phyloP scores from a whole-genome alignment of 2,888 invertebrate genomes.

The Caenorhabditis parvicauda region DNA sequence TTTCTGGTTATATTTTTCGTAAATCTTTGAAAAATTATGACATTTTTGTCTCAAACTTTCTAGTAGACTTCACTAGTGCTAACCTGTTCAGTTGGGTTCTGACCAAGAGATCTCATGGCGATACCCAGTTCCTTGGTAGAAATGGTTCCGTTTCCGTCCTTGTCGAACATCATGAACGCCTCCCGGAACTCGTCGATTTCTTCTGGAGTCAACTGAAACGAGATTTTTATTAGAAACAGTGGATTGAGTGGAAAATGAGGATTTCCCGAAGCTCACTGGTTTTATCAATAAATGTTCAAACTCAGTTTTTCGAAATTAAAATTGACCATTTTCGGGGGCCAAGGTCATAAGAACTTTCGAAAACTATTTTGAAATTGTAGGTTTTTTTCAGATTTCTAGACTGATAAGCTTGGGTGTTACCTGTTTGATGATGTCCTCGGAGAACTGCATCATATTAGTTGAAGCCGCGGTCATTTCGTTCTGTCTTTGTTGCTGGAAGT shows the following conservation, averaged over 20 bases:
- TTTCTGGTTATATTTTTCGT: too few relatives aligned
- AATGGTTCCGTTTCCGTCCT: conserved; percentile 63
- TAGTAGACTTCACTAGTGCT: conserved; percentile 1
- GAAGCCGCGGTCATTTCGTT: conserved; percentile 23
- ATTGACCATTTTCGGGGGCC: too few relatives aligned
- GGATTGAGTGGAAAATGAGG: neutral
- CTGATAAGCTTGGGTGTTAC: conserved; percentile 18
- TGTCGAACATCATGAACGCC: conserved; percentile 63
- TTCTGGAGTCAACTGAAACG: conserved; percentile 59
- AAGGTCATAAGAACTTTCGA: neutral
- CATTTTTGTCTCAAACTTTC: neutral
- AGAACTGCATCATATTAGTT: conserved; percentile 56
- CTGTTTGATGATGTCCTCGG: conserved; percentile 60
- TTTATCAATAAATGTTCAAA: neutral
- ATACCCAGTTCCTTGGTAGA: conserved; percentile 62
- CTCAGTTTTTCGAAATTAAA: neutral
- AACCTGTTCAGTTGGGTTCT: conserved; percentile 61
- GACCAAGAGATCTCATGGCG: conserved; percentile 62
- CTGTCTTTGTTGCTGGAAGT: neutral
- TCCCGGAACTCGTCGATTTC: conserved; percentile 63
- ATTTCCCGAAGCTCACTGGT: neutral
- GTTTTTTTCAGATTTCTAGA: neutral
- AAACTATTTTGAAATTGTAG: neutral
- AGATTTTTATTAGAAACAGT: too few relatives aligned
- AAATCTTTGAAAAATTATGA: neutral